phyloP scores from a whole-genome alignment of 2,888 invertebrate species.

The Spodoptera picta region DNA sequence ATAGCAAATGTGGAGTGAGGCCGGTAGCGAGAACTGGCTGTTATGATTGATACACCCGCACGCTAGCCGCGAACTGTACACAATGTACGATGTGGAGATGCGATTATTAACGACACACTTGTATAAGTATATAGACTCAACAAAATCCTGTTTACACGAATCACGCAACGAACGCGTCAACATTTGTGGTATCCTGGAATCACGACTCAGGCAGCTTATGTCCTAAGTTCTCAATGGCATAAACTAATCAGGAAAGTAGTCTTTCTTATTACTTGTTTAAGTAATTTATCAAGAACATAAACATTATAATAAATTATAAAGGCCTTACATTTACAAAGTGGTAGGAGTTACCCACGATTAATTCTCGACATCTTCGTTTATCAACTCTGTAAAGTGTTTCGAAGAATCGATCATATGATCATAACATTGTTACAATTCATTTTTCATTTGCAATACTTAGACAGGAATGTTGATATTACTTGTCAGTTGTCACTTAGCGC shows the following conservation, averaged over 20 bases:
- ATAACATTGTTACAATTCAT: constrained; percentile 32
- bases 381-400: constrained; percentile 16
- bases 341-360: constrained; percentile 4
- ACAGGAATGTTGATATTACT: constrained; percentile 49
- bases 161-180: too few relatives aligned
- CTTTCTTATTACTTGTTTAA: neutral
- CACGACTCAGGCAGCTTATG: too few relatives aligned
- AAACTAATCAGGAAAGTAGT: neutral
- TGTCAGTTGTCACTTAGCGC: constrained; percentile 51
- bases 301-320: neutral
- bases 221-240: neutral
- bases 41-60: constrained; percentile 50
- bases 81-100: constrained; percentile 15
- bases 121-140: neutral
- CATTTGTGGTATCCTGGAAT: too few relatives aligned
- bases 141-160: too few relatives aligned
- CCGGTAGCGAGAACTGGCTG: constrained; percentile 49
- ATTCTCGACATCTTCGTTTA: constrained; percentile 17
- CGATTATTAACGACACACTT: constrained; percentile 1
- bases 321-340: neutral
- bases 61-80: constrained; percentile 27
- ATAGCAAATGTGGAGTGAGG: constrained; percentile 68
- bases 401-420: constrained; percentile 18
- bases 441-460: constrained; percentile 34
- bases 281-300: neutral